Base-by-base conservation (phyloP, 2,888 invertebrate genomes). In the Conomelus anceps region DNA sequence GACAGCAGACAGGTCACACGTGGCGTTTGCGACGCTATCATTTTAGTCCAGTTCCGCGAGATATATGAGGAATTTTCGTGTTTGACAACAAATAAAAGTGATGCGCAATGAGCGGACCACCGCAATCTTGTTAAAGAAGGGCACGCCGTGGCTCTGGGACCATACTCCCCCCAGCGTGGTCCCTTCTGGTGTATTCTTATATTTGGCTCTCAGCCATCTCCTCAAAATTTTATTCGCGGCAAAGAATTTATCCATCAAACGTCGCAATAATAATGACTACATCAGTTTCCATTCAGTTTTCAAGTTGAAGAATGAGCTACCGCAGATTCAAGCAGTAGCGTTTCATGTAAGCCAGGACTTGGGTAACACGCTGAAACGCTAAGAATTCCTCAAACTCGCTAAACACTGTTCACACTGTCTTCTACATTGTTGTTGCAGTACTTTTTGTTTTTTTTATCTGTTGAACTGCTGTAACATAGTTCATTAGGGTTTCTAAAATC, bases 161-260 rank as follows among this genome's bases (percentile, higher is more conserved):
- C 11, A n/a, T 20, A 63, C 63, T n/a, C 86, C 86, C 86, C 86
- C 29, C 22, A 23, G 86, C 24, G 22, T 86, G 86, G 86, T 86
- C 26, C 24, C 22, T 23, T 86, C 86, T 86, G 24, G 13, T 86
- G 86, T 86, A 86, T 86, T 86, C 86, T 86, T 86, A 86, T 23
- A 86, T 26, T 24, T 86, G 86, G 86, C 86, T 22, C 26, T 13
- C 23, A 86, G 86, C 86, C 86, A 86, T 86, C 24, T 86, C 86
- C 86, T 3, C 29, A 3, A 23, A 86, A 86, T 86, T 24, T 24
- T 24, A 24, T 86, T 86, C 86, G 24, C 86, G 63, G 63, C 63
- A 63, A 63, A 63, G 63, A 63, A 63, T 63, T 63, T 63, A 63
- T 63, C 63, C 63, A n/a, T 63, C n/a, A 63, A 63, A 63, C 63